Evolutionary conservation across 2,888 invertebrate species (phyloP).

Genomic region (Lissocephala sabroskyi): DNA sequence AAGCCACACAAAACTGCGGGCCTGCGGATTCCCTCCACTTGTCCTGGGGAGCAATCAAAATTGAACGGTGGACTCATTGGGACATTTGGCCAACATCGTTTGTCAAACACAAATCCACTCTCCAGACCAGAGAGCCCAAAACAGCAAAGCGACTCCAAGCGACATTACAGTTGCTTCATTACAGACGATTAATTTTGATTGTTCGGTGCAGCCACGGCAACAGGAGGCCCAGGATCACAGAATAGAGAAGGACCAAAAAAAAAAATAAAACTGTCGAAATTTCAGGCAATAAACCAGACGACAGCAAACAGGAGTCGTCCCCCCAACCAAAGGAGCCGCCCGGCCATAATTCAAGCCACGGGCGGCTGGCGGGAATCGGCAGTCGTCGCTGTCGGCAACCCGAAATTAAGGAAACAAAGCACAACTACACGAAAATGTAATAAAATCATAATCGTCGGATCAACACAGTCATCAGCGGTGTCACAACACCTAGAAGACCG

Average conservation of each 20-base stretch:
- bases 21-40: no score
- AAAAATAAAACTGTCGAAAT: neutral
- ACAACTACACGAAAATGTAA: constrained; percentile 64
- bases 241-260: neutral
- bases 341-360: constrained; percentile 51
- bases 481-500: constrained; percentile 44
- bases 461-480: constrained; percentile 70
- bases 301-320: constrained; percentile 7
- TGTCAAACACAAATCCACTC: constrained; percentile 50
- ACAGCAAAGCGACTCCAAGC: constrained; percentile 13
- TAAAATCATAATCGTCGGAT: constrained; percentile 71
- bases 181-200: constrained; percentile 63
- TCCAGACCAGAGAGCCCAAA: no score
- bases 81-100: constrained; percentile 42
- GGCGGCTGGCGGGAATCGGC: constrained; percentile 23
- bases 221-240: constrained; percentile 7
- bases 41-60: constrained; percentile 22
- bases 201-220: constrained; percentile 19
- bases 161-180: constrained; percentile 42
- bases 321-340: constrained; percentile 22
- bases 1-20: no score
- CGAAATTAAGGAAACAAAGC: constrained; percentile 57
- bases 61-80: constrained; percentile 43
- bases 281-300: constrained; percentile 1
- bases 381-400: neutral